Evolutionary conservation across 2,888 invertebrate genomes (phyloP).

Genomic region (Carabus problematicus): DNA sequence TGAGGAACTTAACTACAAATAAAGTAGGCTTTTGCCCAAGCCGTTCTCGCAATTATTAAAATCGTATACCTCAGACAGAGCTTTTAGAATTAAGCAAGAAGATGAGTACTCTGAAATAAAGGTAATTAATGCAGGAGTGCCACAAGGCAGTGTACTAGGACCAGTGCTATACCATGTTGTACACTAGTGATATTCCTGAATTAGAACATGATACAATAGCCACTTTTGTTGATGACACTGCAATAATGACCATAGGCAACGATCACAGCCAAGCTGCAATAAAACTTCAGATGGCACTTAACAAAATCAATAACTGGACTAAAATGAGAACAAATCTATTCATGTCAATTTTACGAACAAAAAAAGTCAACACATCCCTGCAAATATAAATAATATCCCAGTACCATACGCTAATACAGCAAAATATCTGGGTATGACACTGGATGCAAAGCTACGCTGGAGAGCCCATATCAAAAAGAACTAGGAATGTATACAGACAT

Average conservation of each 20-base stretch:
- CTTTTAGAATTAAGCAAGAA: too few relatives aligned
- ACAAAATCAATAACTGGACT: conserved; percentile 44
- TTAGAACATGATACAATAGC: conserved; percentile 21
- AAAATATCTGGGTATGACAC: conserved; percentile 44
- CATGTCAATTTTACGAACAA: conserved; percentile 47
- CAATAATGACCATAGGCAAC: conserved; percentile 32
- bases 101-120: too few relatives aligned
- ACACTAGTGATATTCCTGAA: conserved; percentile 10
- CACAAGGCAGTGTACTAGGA: conserved; percentile 24
- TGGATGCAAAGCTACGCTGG: conserved; percentile 33
- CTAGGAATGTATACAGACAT: too few relatives aligned
- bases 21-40: neutral
- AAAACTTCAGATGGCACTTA: conserved; percentile 42
- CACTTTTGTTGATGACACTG: conserved; percentile 46
- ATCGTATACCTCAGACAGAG: neutral
- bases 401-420: conserved; percentile 40
- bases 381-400: conserved; percentile 32
- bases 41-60: neutral
- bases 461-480: conserved; percentile 43
- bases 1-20: conserved; percentile 2
- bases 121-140: conserved; percentile 13
- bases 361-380: conserved; percentile 38
- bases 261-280: conserved; percentile 18
- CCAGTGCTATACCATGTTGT: conserved; percentile 20
- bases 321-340: conserved; percentile 47